Conservation (phyloP, 2,113 vertebrate species). For the Fulica atra region DNA sequence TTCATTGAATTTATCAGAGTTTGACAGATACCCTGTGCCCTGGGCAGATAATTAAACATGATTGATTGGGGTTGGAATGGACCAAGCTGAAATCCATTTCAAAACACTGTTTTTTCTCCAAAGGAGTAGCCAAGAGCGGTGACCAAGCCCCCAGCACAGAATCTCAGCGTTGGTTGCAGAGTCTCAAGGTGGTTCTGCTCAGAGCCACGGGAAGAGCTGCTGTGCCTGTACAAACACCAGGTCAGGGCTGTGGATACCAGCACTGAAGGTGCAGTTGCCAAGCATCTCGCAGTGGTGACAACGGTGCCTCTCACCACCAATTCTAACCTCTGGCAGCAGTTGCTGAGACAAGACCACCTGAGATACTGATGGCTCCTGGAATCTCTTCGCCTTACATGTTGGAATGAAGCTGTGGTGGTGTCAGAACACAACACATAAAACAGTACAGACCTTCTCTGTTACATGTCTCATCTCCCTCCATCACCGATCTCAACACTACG, state of each 20-base stretch:
- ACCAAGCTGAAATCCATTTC: slow-evolving; percentile 7
- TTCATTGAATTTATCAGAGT: slow-evolving; percentile 29
- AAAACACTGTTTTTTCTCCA: neutral
- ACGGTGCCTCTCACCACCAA: neutral
- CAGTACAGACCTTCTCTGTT: neutral
- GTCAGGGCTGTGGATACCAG: neutral
- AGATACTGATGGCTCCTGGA: neutral
- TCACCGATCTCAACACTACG: neutral
- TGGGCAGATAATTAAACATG: slow-evolving; percentile 24
- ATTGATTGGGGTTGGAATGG: slow-evolving; percentile 6
- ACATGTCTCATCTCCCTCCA: rapidly evolving
- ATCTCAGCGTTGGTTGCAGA: neutral
- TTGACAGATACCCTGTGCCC: neutral
- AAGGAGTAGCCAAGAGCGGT: neutral
- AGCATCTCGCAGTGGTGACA: neutral
- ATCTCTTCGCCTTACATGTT: neutral
- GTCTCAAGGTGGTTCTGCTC: neutral
- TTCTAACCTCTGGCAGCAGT: neutral
- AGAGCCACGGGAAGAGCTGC: neutral
- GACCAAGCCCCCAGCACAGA: neutral
- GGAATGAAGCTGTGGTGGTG: neutral
- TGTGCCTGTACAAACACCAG: neutral
- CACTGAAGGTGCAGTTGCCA: neutral
- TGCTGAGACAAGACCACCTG: neutral
- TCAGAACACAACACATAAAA: neutral